Evolutionary conservation across 2,888 invertebrate genomes (phyloP).

Genomic region (Agrotis ipsilon): DNA sequence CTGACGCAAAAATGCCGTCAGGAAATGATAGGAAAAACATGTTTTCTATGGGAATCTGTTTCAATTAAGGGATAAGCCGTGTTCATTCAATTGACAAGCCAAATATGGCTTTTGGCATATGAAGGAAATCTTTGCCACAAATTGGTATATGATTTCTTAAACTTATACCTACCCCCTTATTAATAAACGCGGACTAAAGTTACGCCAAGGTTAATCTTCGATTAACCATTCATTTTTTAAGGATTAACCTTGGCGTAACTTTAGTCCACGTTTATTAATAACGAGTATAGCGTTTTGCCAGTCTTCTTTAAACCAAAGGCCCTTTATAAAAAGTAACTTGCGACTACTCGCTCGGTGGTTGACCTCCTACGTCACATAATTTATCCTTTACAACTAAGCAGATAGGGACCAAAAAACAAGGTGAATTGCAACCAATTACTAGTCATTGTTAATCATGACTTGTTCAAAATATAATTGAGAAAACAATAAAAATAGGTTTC

Average conservation of each 20-base stretch:
- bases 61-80: background rate
- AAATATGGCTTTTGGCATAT: background rate
- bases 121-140: no score
- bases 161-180: no score
- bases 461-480: conserved; percentile 25
- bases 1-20: background rate
- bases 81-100: background rate
- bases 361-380: conserved; percentile 4
- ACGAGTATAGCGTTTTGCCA: no score
- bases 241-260: no score
- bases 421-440: background rate
- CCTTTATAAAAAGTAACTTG: no score
- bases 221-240: no score
- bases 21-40: background rate
- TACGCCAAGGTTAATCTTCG: no score
- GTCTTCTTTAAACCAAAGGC: no score
- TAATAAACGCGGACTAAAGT: no score
- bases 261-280: no score
- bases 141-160: no score
- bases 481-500: background rate
- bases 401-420: background rate
- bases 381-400: conserved; percentile 8
- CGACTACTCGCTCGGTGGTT: conserved; percentile 2
- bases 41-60: background rate
- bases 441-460: conserved; percentile 29